Percentiles rank a stretch among this genome's conserved stretches.
phyloP scores from a whole-genome alignment of 1,140 invertebrate species.

The Drosophila erecta region DNA sequence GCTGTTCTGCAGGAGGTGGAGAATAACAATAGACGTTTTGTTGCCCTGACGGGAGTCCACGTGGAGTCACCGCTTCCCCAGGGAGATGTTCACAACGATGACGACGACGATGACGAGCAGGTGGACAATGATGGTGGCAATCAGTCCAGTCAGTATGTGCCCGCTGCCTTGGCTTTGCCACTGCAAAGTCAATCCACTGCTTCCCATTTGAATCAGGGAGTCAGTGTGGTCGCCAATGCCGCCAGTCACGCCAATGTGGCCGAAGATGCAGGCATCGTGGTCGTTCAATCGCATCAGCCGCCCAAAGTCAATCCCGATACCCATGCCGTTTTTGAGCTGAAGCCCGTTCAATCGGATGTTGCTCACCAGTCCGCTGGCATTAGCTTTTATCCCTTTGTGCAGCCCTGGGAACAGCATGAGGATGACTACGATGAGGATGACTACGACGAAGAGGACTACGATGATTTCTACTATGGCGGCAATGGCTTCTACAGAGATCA shows the following conservation, averaged over 20 bases:
- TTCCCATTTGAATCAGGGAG: constrained; percentile 41
- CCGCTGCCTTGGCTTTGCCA: constrained; percentile 52
- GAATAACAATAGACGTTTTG: constrained; percentile 50
- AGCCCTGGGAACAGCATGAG: constrained; percentile 20
- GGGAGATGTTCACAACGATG: constrained; percentile 1
- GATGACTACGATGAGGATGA: constrained; percentile 36
- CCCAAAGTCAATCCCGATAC: constrained; percentile 79
- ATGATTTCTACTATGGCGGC: constrained; percentile 44
- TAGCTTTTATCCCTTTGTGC: constrained; percentile 34
- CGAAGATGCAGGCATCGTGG: constrained; percentile 68
- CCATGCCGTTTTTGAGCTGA: constrained; percentile 77
- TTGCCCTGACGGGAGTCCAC: constrained; percentile 54
- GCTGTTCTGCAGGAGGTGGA: constrained; percentile 2
- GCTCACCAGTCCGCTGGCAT: constrained; percentile 5
- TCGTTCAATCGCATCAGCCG: constrained; percentile 68
- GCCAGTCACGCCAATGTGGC: constrained; percentile 65
- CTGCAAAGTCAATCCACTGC: constrained; percentile 15
- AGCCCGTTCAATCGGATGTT: constrained; percentile 45
- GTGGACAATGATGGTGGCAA: constrained; percentile 29
- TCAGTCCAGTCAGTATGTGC: constrained; percentile 23
- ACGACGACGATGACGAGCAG: constrained; percentile 5
- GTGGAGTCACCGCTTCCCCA: constrained; percentile 22
- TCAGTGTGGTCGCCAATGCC: constrained; percentile 64
- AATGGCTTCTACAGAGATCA: constrained; percentile 19
- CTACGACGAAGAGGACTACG: constrained; percentile 38